A percentile compares a stretch with the other conserved stretches of the same genome.
phyloP scores from a whole-genome alignment of 2,888 invertebrate species.

The Melipona bicolor region DNA sequence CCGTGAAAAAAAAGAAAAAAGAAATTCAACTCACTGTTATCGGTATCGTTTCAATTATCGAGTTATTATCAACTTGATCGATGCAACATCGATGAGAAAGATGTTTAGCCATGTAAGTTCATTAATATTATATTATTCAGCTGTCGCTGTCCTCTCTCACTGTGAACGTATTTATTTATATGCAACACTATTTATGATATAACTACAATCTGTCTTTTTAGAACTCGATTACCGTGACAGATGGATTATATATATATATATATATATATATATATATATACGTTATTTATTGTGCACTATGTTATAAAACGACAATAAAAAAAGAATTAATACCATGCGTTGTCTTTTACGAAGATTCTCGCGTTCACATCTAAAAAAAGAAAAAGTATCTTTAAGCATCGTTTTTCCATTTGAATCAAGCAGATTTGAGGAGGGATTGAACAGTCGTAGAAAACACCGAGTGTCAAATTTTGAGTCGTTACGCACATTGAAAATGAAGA shows the following conservation, averaged over 20 bases:
- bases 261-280: conserved; percentile 43
- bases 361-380: neutral
- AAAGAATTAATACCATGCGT: conserved; percentile 64
- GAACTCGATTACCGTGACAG: conserved; percentile 62
- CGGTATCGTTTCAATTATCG: conserved; percentile 8
- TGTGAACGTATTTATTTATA: conserved; percentile 67
- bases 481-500: no score
- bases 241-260: conserved; percentile 64
- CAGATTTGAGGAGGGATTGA: no score
- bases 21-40: conserved; percentile 41
- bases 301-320: conserved; percentile 77
- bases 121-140: conserved; percentile 51
- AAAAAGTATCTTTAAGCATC: neutral
- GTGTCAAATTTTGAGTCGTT: no score
- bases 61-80: conserved; percentile 16
- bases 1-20: neutral
- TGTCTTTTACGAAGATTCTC: neutral
- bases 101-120: conserved; percentile 45
- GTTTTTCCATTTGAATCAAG: neutral
- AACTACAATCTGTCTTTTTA: conserved; percentile 65
- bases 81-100: conserved; percentile 22
- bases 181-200: conserved; percentile 58
- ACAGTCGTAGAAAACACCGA: no score
- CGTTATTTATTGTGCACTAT: conserved; percentile 76
- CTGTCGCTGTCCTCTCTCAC: conserved; percentile 52